These are phyloP conservation scores for Chymomyza fuscimana DNA, from an alignment of 2,888 invertebrate species.

Conservation along the genomic window DNA sequence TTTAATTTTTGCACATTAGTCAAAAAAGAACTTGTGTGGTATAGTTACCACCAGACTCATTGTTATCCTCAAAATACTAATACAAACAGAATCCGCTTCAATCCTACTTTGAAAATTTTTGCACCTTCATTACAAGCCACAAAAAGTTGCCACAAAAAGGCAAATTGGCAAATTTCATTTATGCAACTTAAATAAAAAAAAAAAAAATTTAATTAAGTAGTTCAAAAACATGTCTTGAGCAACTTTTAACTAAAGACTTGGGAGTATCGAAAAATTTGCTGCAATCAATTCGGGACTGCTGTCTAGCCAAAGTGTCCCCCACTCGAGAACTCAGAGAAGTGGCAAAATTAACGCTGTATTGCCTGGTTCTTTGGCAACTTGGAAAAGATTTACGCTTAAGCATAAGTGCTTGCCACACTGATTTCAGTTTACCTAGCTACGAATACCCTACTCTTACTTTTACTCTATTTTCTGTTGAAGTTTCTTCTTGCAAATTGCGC, in stretches of 20 bases:
- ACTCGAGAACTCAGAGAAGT: conserved; percentile 21
- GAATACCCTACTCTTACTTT: conserved; percentile 1
- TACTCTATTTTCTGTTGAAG: background rate
- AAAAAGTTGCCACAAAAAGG: background rate
- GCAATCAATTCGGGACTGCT: conserved; percentile 51
- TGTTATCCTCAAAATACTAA: too few relatives aligned
- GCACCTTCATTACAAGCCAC: background rate
- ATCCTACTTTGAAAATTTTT: too few relatives aligned
- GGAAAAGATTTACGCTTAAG: conserved; percentile 63
- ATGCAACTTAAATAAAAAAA: conserved; percentile 54
- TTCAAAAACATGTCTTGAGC: background rate
- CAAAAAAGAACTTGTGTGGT: too few relatives aligned
- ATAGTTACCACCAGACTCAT: too few relatives aligned
- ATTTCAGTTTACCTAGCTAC: background rate
- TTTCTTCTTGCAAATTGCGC: conserved; percentile 58
- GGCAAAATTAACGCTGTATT: conserved; percentile 52
- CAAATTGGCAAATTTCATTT: conserved; percentile 31
- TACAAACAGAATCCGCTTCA: too few relatives aligned
- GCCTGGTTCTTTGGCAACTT: background rate
- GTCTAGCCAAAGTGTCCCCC: background rate
- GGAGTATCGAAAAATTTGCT: conserved; percentile 56
- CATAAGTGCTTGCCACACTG: conserved; percentile 49
- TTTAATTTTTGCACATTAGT: too few relatives aligned
- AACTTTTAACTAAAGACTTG: background rate
- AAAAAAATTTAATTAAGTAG: conserved; percentile 18